These are phyloP conservation scores for Drosophila nebulosa DNA, from an alignment of 1,140 invertebrate species.

Conservation along the genomic window DNA sequence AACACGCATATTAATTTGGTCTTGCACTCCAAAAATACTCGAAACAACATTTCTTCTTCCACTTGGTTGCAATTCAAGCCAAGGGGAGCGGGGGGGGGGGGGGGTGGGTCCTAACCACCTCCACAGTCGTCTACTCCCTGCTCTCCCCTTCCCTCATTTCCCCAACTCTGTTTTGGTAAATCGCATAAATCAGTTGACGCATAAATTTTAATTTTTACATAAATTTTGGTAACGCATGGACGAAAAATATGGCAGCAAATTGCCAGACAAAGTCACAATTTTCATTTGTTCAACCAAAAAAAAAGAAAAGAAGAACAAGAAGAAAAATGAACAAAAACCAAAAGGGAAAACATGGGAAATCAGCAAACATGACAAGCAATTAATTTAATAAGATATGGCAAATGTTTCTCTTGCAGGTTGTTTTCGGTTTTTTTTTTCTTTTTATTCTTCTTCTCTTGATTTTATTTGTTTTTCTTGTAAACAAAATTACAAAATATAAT, in stretches of 20 bases:
- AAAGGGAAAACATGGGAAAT: conserved; percentile 40
- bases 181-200: conserved; percentile 76
- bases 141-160: too few species aligned
- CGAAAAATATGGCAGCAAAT: conserved; percentile 75
- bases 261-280: conserved; percentile 61
- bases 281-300: conserved; percentile 41
- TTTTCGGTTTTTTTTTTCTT: too few species aligned
- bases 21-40: conserved; percentile 71
- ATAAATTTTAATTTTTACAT: conserved; percentile 77
- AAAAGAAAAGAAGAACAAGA: neutral
- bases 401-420: neutral
- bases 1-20: conserved; percentile 76
- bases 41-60: conserved; percentile 46
- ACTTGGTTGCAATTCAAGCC: conserved; percentile 57
- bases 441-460: too few species aligned
- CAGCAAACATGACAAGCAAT: conserved; percentile 66
- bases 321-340: neutral
- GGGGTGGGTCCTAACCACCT: conserved; percentile 2
- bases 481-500: conserved; percentile 71
- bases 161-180: conserved; percentile 48
- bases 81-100: neutral
- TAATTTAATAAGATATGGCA: conserved; percentile 54
- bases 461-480: conserved; percentile 8
- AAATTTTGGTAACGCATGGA: conserved; percentile 67
- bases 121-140: too few species aligned